These are phyloP conservation scores for Rhyacophila evoluta DNA, from an alignment of 2,888 invertebrate genomes.

Conservation along the genomic window DNA sequence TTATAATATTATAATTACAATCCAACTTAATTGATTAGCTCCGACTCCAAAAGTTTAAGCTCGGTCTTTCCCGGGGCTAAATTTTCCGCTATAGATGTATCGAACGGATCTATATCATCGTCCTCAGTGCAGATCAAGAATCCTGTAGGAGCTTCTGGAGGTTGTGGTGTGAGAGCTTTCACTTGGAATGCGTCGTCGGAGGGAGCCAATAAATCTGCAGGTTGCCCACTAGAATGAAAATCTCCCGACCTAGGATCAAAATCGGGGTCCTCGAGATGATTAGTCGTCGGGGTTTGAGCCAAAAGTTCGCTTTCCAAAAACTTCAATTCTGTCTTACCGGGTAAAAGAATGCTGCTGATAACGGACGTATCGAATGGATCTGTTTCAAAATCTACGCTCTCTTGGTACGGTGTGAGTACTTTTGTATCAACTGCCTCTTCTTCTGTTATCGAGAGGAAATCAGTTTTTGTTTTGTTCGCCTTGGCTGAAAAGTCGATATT, in stretches of 20 bases:
- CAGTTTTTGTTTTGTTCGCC: conserved; percentile 55
- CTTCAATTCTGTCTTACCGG: conserved; percentile 84
- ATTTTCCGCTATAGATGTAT: conserved; percentile 82
- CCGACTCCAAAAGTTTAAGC: conserved; percentile 81
- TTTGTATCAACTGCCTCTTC: conserved; percentile 70
- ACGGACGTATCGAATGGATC: conserved; percentile 93
- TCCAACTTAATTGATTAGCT: conserved; percentile 68
- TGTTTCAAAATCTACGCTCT: conserved; percentile 62
- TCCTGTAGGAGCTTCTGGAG: conserved; percentile 57
- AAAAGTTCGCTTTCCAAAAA: conserved; percentile 82
- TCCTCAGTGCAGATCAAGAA: conserved; percentile 56
- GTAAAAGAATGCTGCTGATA: conserved; percentile 78
- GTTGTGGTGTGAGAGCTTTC: conserved; percentile 80
- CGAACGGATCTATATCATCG: conserved; percentile 81
- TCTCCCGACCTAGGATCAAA: conserved; percentile 69
- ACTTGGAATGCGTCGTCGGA: conserved; percentile 71
- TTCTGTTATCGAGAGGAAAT: conserved; percentile 68
- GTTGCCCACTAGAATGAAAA: conserved; percentile 60
- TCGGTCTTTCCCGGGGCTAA: conserved; percentile 83
- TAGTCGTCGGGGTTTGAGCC: conserved; percentile 61
- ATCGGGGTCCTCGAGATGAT: conserved; percentile 59
- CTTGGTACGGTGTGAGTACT: conserved; percentile 73
- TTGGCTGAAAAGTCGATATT: conserved; percentile 48
- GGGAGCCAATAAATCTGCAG: conserved; percentile 66
- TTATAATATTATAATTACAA: conserved; percentile 55